Percentiles rank a stretch among this genome's conserved stretches.
These are phyloP conservation scores for Uromys caudimaculatus DNA, from an alignment of 2,797 vertebrate species.

Conservation along the genomic window DNA sequence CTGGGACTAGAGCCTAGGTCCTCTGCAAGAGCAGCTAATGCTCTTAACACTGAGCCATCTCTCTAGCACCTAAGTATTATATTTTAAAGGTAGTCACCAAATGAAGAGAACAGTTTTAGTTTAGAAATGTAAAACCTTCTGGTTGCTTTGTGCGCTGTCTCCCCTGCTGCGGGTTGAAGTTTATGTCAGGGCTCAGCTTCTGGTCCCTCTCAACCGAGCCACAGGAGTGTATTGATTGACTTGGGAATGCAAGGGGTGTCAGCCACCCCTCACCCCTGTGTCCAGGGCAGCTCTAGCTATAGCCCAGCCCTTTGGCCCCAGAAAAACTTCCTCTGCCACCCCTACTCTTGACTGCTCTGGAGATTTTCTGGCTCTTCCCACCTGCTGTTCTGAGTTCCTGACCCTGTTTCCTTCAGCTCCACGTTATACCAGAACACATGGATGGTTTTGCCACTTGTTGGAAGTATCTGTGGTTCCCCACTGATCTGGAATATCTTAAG, in stretches of 20 bases:
- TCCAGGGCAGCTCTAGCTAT: not conserved
- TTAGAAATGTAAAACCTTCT: not conserved
- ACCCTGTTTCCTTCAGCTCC: not conserved
- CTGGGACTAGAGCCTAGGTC: not conserved
- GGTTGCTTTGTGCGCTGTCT: not conserved
- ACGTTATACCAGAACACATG: not conserved
- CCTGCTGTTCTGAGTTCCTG: not conserved
- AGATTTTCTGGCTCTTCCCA: not conserved
- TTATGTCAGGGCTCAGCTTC: not conserved
- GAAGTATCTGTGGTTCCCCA: not conserved
- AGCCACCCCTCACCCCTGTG: not conserved
- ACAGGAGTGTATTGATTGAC: not conserved
- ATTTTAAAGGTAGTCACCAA: not conserved
- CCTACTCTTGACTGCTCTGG: not conserved
- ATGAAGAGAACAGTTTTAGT: conserved; percentile 19
- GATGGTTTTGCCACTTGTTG: not conserved
- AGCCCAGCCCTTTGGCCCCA: not conserved
- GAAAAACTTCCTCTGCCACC: not conserved
- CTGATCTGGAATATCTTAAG: not conserved
- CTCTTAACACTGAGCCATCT: not conserved
- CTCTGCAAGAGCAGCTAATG: not conserved
- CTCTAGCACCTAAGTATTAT: not conserved
- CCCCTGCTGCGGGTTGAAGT: not conserved
- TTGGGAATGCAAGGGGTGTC: not conserved
- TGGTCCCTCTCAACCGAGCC: not conserved